Percentiles rank a stretch among this genome's conserved stretches.
phyloP scores from a whole-genome alignment of 1,140 invertebrate species.

The Caenorhabditis briggsae region DNA sequence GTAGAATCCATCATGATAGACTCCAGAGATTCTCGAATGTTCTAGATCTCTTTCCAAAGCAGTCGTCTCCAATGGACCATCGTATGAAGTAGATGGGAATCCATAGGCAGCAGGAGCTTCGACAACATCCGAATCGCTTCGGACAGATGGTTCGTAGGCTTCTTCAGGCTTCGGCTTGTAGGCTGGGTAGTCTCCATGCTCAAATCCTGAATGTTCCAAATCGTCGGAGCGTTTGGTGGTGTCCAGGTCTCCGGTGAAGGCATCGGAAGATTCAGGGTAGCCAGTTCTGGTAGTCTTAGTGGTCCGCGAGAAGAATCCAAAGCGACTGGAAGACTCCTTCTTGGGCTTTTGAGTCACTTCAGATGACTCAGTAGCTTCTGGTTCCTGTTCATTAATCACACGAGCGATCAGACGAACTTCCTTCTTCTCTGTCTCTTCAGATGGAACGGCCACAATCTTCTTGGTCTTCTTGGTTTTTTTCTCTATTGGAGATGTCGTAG shows the following conservation, averaged over 20 bases:
- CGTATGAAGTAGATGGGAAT: slow-evolving; percentile 62
- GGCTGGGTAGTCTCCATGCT: background rate
- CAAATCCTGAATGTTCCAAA: background rate
- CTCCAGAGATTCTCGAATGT: background rate
- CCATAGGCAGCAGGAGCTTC: slow-evolving; percentile 56
- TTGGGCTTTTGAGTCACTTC: background rate
- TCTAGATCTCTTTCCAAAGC: slow-evolving; percentile 49
- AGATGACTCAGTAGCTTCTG: background rate
- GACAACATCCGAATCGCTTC: background rate
- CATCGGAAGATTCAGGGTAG: background rate
- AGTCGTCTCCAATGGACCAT: slow-evolving; percentile 64
- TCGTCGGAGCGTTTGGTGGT: background rate
- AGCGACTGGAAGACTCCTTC: background rate
- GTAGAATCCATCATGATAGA: too few species aligned
- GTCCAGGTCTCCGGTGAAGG: slow-evolving; percentile 44
- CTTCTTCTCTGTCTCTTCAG: background rate
- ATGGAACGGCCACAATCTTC: background rate
- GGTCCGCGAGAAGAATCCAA: background rate
- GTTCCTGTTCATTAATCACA: background rate
- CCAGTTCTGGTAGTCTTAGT: background rate
- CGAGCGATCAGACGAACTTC: slow-evolving; percentile 11
- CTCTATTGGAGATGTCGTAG: too few species aligned
- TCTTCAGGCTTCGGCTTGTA: slow-evolving; percentile 1
- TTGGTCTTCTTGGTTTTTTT: too few species aligned
- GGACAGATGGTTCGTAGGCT: slow-evolving; percentile 15